phyloP scores from a whole-genome alignment of 2,797 vertebrate species.

The Parambassis ranga region DNA sequence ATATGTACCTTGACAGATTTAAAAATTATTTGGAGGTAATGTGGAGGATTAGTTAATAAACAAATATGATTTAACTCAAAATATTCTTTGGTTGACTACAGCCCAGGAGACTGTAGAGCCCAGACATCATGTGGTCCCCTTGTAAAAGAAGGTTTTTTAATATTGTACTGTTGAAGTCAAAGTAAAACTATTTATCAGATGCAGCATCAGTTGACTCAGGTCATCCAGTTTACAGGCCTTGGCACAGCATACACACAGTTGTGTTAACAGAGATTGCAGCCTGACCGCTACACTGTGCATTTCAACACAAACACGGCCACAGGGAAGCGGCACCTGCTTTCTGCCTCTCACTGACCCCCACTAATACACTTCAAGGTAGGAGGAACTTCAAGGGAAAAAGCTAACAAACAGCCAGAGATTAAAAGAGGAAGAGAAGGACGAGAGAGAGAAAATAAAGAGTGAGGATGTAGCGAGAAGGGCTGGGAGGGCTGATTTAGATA shows the following conservation, averaged over 20 bases:
- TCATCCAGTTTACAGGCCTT: constrained; percentile 29
- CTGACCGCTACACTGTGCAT: constrained; percentile 67
- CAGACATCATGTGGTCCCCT: too few species aligned
- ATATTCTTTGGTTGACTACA: too few species aligned
- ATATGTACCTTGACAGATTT: too few species aligned
- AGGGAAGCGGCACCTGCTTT: constrained; percentile 34
- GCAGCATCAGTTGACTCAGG: constrained; percentile 23
- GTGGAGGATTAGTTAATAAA: too few species aligned
- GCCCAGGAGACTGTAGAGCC: too few species aligned
- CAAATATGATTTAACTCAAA: too few species aligned
- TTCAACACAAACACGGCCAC: constrained; percentile 25
- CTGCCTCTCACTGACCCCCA: constrained; percentile 35
- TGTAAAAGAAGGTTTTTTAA: too few species aligned
- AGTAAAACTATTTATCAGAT: not conserved
- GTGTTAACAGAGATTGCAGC: constrained; percentile 46
- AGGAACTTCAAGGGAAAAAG: constrained; percentile 38
- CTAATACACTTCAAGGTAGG: constrained; percentile 13
- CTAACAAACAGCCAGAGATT: constrained; percentile 46
- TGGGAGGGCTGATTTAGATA: constrained; percentile 29
- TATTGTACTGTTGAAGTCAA: too few species aligned
- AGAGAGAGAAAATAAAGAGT: constrained; percentile 14
- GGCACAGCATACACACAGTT: constrained; percentile 29
- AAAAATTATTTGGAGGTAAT: too few species aligned
- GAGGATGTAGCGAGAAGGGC: constrained; percentile 7
- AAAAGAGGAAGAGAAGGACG: constrained; percentile 19